These are phyloP conservation scores for Sinhomidia bicolor DNA, from an alignment of 2,888 invertebrate genomes.

Conservation along the genomic window DNA sequence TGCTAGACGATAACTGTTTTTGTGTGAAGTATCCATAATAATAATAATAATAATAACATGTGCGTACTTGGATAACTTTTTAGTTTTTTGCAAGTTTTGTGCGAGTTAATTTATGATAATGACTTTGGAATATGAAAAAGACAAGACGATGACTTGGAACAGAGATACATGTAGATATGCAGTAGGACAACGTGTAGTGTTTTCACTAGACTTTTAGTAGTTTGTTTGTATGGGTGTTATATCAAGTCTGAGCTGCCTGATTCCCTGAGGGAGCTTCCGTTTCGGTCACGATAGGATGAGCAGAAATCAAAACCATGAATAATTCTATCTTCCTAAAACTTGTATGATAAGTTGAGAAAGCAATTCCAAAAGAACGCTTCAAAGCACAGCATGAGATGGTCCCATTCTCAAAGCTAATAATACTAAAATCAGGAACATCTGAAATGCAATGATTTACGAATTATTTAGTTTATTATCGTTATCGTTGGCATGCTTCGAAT, in stretches of 20 bases:
- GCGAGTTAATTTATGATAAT: conserved; percentile 47
- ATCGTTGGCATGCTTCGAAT: not conserved
- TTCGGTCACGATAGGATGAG: conserved; percentile 22
- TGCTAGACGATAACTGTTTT: not conserved
- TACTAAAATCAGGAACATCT: conserved; percentile 14
- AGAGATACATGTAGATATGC: too few relatives aligned
- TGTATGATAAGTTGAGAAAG: conserved; percentile 21
- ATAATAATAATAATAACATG: too few relatives aligned
- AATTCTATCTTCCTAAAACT: conserved; percentile 15
- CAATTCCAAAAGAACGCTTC: conserved; percentile 19
- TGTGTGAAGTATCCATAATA: not conserved
- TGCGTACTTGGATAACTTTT: conserved; percentile 7
- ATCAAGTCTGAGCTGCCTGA: not conserved
- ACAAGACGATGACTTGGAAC: conserved; percentile 22
- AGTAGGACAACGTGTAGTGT: too few relatives aligned
- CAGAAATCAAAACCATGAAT: conserved; percentile 36
- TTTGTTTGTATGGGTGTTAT: too few relatives aligned
- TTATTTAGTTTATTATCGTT: conserved; percentile 43
- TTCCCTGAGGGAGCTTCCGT: conserved; percentile 32
- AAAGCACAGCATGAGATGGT: conserved; percentile 15
- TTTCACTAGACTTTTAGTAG: too few relatives aligned
- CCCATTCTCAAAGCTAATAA: conserved; percentile 6
- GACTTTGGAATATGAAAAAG: conserved; percentile 55
- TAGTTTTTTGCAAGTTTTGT: conserved; percentile 5
- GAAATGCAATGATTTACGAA: conserved; percentile 29